Percentiles rank a stretch among this genome's conserved stretches.
phyloP scores from a whole-genome alignment of 2,113 vertebrate species.

The Labeo rohita region DNA sequence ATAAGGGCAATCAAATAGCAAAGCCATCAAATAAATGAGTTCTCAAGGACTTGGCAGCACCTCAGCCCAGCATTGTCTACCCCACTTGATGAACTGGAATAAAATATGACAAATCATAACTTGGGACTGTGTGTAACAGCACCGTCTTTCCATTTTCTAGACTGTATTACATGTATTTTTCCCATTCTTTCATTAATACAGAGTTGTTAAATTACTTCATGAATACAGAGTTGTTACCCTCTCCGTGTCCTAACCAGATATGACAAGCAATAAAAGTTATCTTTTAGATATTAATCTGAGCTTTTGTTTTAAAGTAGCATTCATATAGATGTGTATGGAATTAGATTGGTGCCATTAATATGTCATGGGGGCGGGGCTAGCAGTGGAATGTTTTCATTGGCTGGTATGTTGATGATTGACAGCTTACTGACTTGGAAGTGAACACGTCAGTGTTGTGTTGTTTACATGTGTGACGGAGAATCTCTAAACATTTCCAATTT shows the following conservation, averaged over 20 bases:
- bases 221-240: neutral
- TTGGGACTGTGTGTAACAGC: neutral
- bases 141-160: neutral
- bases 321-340: neutral
- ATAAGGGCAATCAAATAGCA: conserved; percentile 69
- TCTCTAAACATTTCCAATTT: too few species aligned
- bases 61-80: conserved; percentile 29
- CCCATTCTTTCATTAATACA: neutral
- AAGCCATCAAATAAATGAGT: conserved; percentile 62
- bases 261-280: neutral
- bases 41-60: conserved; percentile 51
- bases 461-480: too few species aligned
- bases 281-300: neutral
- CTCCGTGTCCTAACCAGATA: neutral
- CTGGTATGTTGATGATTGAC: too few species aligned
- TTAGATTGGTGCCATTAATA: too few species aligned
- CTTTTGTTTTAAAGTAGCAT: neutral
- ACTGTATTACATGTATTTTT: neutral
- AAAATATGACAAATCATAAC: conserved; percentile 19
- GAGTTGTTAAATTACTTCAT: neutral
- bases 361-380: too few species aligned
- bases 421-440: too few species aligned
- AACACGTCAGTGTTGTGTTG: too few species aligned
- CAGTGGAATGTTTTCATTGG: too few species aligned
- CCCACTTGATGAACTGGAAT: conserved; percentile 37